These are phyloP conservation scores for Mellilla xanthometata DNA, from an alignment of 2,888 invertebrate genomes.

Conservation along the genomic window DNA sequence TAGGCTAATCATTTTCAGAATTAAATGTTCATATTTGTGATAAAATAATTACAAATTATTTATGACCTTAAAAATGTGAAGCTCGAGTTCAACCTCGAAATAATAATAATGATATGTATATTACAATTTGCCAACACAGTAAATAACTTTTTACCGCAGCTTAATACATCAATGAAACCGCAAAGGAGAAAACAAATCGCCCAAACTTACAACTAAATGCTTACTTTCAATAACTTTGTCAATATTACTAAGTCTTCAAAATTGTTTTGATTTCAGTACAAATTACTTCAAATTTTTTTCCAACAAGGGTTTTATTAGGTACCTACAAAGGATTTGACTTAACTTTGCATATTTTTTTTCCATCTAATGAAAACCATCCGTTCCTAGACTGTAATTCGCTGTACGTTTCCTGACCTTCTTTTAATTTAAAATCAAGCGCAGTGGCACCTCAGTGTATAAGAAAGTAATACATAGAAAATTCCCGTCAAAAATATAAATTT, in stretches of 20 bases:
- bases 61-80: too few relatives aligned
- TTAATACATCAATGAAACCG: conserved; percentile 59
- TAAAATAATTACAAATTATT: too few relatives aligned
- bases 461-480: too few relatives aligned
- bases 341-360: conserved; percentile 32
- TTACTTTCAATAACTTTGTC: too few relatives aligned
- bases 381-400: conserved; percentile 32
- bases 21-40: too few relatives aligned
- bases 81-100: conserved; percentile 50
- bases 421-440: conserved; percentile 28
- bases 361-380: conserved; percentile 32
- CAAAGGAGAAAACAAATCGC: conserved; percentile 34
- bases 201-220: conserved; percentile 11
- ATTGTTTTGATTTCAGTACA: too few relatives aligned
- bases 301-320: too few relatives aligned
- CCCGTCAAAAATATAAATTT: too few relatives aligned
- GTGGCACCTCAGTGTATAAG: too few relatives aligned
- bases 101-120: conserved; percentile 60
- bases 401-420: conserved; percentile 30
- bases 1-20: too few relatives aligned
- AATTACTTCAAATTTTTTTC: too few relatives aligned
- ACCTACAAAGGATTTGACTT: conserved; percentile 10
- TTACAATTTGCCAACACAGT: conserved; percentile 61
- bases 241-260: too few relatives aligned
- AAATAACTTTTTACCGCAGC: conserved; percentile 52